Base-by-base conservation (phyloP, 1,140 invertebrate genomes). In the Leptopilina clavipes region DNA sequence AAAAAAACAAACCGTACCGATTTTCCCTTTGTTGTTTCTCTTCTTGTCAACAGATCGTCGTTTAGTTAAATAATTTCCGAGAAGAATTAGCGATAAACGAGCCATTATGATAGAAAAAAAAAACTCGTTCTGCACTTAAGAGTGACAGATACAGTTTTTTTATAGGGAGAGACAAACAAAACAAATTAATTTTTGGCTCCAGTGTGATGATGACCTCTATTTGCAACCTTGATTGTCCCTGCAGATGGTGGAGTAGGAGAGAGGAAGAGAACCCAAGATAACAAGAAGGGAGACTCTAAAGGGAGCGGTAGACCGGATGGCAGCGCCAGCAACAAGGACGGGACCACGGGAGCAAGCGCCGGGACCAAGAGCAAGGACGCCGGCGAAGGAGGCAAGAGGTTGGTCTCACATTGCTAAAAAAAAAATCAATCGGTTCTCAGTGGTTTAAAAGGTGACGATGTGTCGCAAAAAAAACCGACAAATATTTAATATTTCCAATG, bases 201-300 rank as follows among this genome's bases (percentile, higher is more conserved):
- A 65, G 73, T 18, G 59, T 44, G 52, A 25, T 5, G 3, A 9
- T 40, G 37, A 40, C 37, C 3, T 5, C 8, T 40, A 31, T 40
- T 40, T 89, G 86, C 88, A 89, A 91, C 88, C 90, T 91, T 91
- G 89, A 90, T 91, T 91, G 90, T 91, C 88, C 86, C 88, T 87
- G 90, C 89, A 91, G 90, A 91, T 91, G 90, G 89, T 81, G 90
- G 87, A 80, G 88, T 84, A 81, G 90, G 87, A 80, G 88, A 84
- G 77, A 90, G 87, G 86, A 90, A 91, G 86, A 89, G 86, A 89
- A 82, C 84, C 82, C 88, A 89, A 88, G 88, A 89, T 74, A 85
- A 79, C 84, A 90, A 88, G 87, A 89, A 89, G 83, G 89, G 86
- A 85, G 87, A 89, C 78, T 86, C 88, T 83, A 89, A 87, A 86